Evolutionary conservation across 2,113 vertebrate genomes (phyloP).

Genomic region (Phalacrocorax carbo): DNA sequence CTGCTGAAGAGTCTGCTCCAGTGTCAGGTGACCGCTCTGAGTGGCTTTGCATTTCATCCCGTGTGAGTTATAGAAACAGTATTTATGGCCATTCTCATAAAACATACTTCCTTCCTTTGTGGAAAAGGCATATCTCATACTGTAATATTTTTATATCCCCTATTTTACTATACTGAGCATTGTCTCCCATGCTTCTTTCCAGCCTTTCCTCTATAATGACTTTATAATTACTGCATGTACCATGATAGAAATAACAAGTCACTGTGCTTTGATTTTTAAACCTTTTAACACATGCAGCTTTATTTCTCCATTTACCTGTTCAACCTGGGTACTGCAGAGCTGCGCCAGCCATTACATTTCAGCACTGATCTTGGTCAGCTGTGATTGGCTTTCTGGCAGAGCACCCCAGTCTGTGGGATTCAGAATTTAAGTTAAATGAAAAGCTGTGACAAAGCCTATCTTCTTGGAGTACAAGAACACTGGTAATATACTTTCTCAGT

Average conservation of each 20-base stretch:
- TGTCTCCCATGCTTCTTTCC: background rate
- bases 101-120: background rate
- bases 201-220: background rate
- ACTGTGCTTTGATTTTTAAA: background rate
- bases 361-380: background rate
- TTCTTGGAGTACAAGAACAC: background rate
- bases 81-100: background rate
- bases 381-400: background rate
- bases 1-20: background rate
- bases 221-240: background rate
- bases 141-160: background rate
- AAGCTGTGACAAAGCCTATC: background rate
- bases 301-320: background rate
- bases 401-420: background rate
- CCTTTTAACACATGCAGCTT: background rate
- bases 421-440: background rate
- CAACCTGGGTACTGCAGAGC: background rate
- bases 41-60: background rate
- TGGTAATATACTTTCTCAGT: background rate
- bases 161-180: background rate
- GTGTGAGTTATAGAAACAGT: background rate
- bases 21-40: background rate
- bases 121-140: background rate
- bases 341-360: background rate
- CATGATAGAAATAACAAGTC: background rate